Percentiles rank a stretch among this genome's conserved stretches.
Conservation (phyloP, 1,140 invertebrate genomes). For the Hydropsyche tenuis region DNA sequence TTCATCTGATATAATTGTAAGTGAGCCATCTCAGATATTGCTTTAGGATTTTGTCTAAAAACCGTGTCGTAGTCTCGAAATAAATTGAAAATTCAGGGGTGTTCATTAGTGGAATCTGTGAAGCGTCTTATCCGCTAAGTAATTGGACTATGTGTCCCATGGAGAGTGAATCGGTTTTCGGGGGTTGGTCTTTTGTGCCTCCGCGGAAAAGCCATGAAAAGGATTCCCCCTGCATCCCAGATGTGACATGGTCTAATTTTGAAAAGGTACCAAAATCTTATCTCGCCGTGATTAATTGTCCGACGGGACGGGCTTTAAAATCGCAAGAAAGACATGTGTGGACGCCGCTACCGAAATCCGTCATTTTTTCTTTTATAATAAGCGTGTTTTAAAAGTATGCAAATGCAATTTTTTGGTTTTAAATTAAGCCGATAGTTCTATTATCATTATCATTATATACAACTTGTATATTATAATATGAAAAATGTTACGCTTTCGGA, state of each 20-base stretch:
- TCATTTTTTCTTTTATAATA: no score
- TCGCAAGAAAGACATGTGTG: constrained; percentile 44
- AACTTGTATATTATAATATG: no score
- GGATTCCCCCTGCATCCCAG: constrained; percentile 45
- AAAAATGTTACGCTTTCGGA: no score
- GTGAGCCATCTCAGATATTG: no score
- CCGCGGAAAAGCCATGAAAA: constrained; percentile 42
- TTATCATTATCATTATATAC: no score
- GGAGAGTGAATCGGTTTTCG: constrained; percentile 21
- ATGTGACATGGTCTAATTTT: constrained; percentile 49
- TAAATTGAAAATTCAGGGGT: background rate
- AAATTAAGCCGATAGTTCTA: no score
- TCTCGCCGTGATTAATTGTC: constrained; percentile 48
- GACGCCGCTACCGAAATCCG: no score
- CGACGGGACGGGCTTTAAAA: constrained; percentile 39
- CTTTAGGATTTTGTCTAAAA: no score
- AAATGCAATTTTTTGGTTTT: no score
- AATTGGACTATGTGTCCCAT: constrained; percentile 18
- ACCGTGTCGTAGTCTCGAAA: no score
- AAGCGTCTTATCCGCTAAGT: constrained; percentile 10
- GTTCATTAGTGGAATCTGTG: background rate
- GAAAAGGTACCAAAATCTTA: constrained; percentile 49
- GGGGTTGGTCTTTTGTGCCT: constrained; percentile 26
- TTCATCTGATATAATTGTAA: no score
- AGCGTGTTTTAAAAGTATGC: no score